These are phyloP conservation scores for Halictus quadricinctus DNA, from an alignment of 2,888 invertebrate genomes.

Conservation along the genomic window DNA sequence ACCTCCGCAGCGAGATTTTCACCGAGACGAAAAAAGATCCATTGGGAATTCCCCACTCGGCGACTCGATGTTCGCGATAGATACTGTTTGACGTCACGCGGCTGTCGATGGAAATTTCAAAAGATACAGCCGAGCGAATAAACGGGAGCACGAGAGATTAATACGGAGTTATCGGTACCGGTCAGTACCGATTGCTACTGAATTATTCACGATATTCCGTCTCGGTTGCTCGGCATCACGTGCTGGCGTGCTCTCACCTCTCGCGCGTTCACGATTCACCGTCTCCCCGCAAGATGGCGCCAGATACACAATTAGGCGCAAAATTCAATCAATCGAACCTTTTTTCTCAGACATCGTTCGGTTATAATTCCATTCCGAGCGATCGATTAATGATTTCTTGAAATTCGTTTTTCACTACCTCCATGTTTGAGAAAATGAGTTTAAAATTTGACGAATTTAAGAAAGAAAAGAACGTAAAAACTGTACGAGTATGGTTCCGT, in stretches of 20 bases:
- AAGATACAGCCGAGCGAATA: background rate
- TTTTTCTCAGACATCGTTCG: background rate
- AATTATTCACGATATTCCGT: slow-evolving; percentile 30
- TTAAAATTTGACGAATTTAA: background rate
- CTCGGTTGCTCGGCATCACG: background rate
- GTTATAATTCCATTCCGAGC: too few relatives aligned
- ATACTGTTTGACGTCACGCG: slow-evolving; percentile 8
- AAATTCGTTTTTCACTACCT: too few relatives aligned
- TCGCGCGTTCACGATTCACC: background rate
- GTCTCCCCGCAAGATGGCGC: slow-evolving; percentile 20
- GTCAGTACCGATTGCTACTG: slow-evolving; percentile 24
- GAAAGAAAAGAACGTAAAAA: background rate
- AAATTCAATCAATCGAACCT: background rate
- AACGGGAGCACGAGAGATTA: background rate
- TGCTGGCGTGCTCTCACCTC: background rate
- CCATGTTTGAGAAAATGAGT: background rate
- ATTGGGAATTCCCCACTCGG: slow-evolving; percentile 14
- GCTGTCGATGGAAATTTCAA: background rate
- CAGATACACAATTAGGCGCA: background rate
- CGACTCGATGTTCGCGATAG: background rate
- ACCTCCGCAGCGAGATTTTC: slow-evolving; percentile 10
- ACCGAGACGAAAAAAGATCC: slow-evolving; percentile 18
- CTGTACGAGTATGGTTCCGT: background rate
- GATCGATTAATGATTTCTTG: background rate
- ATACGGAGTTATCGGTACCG: slow-evolving; percentile 24